These are phyloP conservation scores for Mustelus asterias DNA, from an alignment of 2,113 vertebrate genomes.

Conservation along the genomic window DNA sequence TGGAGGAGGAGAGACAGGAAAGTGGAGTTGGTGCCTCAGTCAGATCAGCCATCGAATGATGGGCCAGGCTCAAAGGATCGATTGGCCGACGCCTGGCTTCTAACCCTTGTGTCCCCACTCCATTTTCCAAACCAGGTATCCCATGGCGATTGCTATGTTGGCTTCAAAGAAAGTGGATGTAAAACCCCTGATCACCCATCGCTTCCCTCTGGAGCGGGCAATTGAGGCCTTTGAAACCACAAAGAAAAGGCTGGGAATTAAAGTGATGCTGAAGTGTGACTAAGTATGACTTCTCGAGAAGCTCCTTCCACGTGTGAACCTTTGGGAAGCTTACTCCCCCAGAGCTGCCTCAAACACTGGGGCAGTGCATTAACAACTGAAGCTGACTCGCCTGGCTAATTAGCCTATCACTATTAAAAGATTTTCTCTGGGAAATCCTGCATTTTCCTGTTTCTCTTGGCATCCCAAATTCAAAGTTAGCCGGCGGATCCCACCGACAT, in stretches of 20 bases:
- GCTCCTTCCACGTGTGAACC: background rate
- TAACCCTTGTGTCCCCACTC: background rate
- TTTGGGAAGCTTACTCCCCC: background rate
- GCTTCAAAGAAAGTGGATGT: slow-evolving; percentile 77
- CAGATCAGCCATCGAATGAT: no score
- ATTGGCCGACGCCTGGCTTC: background rate
- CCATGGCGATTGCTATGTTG: slow-evolving; percentile 81
- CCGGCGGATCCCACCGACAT: no score
- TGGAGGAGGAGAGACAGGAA: background rate
- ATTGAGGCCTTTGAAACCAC: slow-evolving; percentile 82
- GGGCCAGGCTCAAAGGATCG: no score
- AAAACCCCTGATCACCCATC: slow-evolving; percentile 85
- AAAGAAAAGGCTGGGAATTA: slow-evolving; percentile 74
- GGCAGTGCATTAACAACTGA: background rate
- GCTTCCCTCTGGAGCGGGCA: slow-evolving; percentile 87
- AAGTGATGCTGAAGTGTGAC: slow-evolving; percentile 96
- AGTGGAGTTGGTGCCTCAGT: no score
- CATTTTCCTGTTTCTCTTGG: no score
- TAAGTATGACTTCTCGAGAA: slow-evolving; percentile 43
- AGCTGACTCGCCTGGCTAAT: background rate
- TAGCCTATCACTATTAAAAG: background rate
- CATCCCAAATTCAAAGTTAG: no score
- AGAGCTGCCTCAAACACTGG: background rate
- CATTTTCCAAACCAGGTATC: slow-evolving; percentile 68
- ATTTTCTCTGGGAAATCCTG: background rate